Evolutionary conservation across 2,113 vertebrate species (phyloP), one percentile per base, ranked within the genome.

Genomic region (Pomatostomus ruficeps): DNA sequence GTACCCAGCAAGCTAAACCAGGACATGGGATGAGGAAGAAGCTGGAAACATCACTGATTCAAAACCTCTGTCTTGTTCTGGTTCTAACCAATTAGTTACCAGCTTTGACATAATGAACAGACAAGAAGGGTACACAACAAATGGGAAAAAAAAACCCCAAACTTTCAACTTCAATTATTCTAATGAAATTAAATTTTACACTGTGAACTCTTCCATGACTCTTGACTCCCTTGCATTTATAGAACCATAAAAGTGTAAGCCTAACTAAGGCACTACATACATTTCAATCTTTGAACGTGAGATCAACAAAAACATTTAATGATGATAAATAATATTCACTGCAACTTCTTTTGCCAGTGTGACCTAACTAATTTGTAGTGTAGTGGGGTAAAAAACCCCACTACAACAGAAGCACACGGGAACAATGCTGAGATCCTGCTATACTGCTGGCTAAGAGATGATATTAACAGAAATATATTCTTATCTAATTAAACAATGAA

Each of bases 331-430:
- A 76, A 83, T 52, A 70, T 14, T 87, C 11, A 81, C 5, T 51
- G 51, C 18, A 77, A 43, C 12, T 59, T 77, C 40, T 82, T 92
- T 61, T 71, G 40, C 52, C 36, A 72, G 23, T 28, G n/a, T 0
- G 0, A 74, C 17, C 14, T 19, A 68, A 43, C 3, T 29, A 82
- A n/a, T n/a, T n/a, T n/a, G n/a, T n/a, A n/a, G n/a, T n/a, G n/a
- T n/a, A n/a, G n/a, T n/a, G n/a, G n/a, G n/a, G n/a, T n/a, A 84
- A 58, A 38, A 40, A 35, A 36, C 1, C 9, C 11, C 42, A 20
- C 2, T 14, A 51, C 40, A 87, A 82, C 31, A 74, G 59, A 80
- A 71, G 48, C 31, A 83, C 31, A 74, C 8, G 70, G 9, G 25
- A 80, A 43, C 31, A 62, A 15, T 21, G 43, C 40, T 43, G 36